A percentile compares a stretch with the other conserved stretches of the same genome.
These are phyloP conservation scores for Hycleus phaleratus DNA, from an alignment of 1,140 invertebrate genomes.

Conservation along the genomic window DNA sequence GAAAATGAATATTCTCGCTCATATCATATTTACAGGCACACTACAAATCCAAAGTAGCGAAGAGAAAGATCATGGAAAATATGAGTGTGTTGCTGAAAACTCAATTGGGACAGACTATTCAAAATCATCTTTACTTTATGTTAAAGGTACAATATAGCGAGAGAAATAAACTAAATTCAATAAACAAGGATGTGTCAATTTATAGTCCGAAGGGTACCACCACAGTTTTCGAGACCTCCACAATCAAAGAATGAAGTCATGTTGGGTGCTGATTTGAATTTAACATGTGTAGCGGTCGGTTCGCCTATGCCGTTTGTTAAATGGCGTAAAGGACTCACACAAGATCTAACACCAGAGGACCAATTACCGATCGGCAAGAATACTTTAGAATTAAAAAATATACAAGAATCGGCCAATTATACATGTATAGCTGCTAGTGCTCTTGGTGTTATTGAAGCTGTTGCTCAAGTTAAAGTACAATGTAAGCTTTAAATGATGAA, in stretches of 20 bases:
- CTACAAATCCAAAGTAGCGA: slow-evolving; percentile 85
- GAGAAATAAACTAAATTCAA: background rate
- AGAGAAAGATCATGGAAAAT: slow-evolving; percentile 85
- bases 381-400: slow-evolving; percentile 75
- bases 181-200: background rate
- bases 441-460: slow-evolving; percentile 81
- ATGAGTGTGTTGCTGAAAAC: slow-evolving; percentile 91
- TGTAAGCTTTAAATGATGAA: slow-evolving; percentile 56
- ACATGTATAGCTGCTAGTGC: slow-evolving; percentile 94
- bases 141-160: slow-evolving; percentile 64
- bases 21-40: slow-evolving; percentile 57
- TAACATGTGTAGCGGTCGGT: slow-evolving; percentile 94
- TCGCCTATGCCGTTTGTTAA: slow-evolving; percentile 96
- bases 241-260: slow-evolving; percentile 77
- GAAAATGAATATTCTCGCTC: too few species aligned
- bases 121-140: slow-evolving; percentile 82
- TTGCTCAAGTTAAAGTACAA: slow-evolving; percentile 87
- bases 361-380: slow-evolving; percentile 79
- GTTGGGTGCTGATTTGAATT: slow-evolving; percentile 79
- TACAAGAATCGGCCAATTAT: slow-evolving; percentile 90
- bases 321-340: slow-evolving; percentile 80
- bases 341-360: slow-evolving; percentile 78
- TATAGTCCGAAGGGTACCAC: slow-evolving; percentile 82
- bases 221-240: slow-evolving; percentile 88
- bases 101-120: slow-evolving; percentile 87